Conservation (phyloP, 2,797 vertebrate species). For the Phataginus tetradactyla region DNA sequence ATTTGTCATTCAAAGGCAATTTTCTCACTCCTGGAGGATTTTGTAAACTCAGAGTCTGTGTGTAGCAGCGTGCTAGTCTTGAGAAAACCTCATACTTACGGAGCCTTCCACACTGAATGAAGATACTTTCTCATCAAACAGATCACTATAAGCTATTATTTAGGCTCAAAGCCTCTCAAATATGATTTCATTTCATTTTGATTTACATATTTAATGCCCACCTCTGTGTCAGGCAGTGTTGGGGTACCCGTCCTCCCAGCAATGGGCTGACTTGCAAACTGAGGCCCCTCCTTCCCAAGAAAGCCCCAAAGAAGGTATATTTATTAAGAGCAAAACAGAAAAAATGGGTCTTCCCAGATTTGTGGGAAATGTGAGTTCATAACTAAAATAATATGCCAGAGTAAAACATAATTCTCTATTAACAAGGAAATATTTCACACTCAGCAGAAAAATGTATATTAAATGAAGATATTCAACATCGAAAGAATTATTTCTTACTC, state of each 20-base stretch:
- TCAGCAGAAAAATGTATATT: not conserved
- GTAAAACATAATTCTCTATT: not conserved
- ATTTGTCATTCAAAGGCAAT: not conserved
- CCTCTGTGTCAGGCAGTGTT: not conserved
- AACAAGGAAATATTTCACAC: not conserved
- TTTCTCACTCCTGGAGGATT: not conserved
- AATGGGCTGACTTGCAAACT: not conserved
- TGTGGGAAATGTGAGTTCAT: constrained; percentile 3
- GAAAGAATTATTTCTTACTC: not conserved
- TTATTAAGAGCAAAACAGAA: constrained; percentile 14
- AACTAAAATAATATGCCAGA: not conserved
- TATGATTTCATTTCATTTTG: not conserved
- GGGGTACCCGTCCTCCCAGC: fast-evolving
- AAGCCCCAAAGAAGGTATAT: not conserved
- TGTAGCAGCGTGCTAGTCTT: not conserved
- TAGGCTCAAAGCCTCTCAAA: not conserved
- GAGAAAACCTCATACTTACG: not conserved
- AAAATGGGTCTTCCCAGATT: not conserved
- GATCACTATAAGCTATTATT: not conserved
- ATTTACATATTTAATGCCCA: not conserved
- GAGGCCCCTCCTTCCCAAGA: not conserved
- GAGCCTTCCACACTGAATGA: not conserved
- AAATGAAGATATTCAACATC: not conserved
- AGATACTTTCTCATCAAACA: not conserved
- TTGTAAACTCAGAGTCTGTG: not conserved